Percentiles rank a stretch among this genome's conserved stretches.
These are phyloP conservation scores for Lasioglossum marginatum DNA, from an alignment of 2,888 invertebrate genomes.

Conservation along the genomic window DNA sequence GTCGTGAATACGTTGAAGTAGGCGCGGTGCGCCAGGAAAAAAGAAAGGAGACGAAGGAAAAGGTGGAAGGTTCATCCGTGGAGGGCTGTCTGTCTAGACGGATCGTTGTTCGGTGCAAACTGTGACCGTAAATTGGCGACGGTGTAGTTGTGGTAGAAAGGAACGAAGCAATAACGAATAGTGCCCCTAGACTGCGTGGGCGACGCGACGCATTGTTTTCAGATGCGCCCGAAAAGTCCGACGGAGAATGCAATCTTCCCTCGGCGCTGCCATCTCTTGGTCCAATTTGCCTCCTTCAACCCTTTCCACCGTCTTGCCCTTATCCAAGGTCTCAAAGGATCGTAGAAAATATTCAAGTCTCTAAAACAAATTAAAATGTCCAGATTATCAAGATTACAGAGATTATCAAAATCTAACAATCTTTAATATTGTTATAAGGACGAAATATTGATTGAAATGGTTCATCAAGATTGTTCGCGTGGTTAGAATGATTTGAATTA, in stretches of 20 bases:
- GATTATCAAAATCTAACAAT: neutral
- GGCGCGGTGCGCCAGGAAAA: constrained; percentile 17
- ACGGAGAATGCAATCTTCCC: constrained; percentile 46
- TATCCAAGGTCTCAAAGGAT: neutral
- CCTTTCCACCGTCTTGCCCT: neutral
- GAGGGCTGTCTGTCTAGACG: constrained; percentile 80
- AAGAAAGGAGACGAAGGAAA: constrained; percentile 44
- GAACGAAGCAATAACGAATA: constrained; percentile 64
- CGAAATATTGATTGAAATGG: too few relatives aligned
- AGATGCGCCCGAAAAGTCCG: constrained; percentile 48
- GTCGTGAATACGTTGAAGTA: constrained; percentile 38
- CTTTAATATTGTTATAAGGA: too few relatives aligned
- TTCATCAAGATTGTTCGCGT: neutral
- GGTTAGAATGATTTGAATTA: neutral
- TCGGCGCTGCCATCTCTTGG: constrained; percentile 6
- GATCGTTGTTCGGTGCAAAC: constrained; percentile 76
- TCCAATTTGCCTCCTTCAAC: constrained; percentile 17
- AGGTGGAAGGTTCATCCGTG: constrained; percentile 62
- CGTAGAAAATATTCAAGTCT: neutral
- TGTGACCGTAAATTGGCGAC: constrained; percentile 72
- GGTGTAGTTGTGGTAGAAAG: constrained; percentile 46
- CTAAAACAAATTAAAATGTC: neutral
- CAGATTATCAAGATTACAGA: neutral
- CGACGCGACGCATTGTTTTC: constrained; percentile 61
- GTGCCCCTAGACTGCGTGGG: constrained; percentile 58